Evolutionary conservation across 2,113 vertebrate species (phyloP), one percentile per base, ranked within the genome.

Genomic region (Phylloscopus trochiloides): DNA sequence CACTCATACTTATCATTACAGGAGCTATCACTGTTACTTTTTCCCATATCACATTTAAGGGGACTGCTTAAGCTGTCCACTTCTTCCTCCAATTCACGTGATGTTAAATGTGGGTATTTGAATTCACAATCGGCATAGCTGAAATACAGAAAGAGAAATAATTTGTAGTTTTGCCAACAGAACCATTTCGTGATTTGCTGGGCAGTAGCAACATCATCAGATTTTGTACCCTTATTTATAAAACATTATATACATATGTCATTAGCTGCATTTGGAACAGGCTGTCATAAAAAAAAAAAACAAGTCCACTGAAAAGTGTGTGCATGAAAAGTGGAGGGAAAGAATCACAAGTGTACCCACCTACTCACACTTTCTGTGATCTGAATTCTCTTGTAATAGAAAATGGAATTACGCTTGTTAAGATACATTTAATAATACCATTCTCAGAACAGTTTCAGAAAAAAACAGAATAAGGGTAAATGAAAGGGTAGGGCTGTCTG

Each of bases 1-100:
- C 82, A 91, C 96, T 97, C 89, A 78, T 17, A 77, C 58, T 94
- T 94, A 92, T 86, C 89, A 0, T 95, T 92, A n/a, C 59, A 71
- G 63, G 63, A 85, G 43, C 47, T 77, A 72, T 51, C 75, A 68
- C 45, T 58, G 14, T 47, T 90, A 66, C 62, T 82, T 92, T 79
- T 67, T 3, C 36, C 50, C 24, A 14, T 81, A 62, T 38, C 55
- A 31, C 74, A 45, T 84, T 88, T 80, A 88, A 91, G 48, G 45
- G 57, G 15, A 31, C 21, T 66, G 13, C 65, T 95, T 92, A 84
- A 87, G 66, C 74, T 66, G 74, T 6, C 7, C 32, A 79, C 42
- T 71, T 79, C 58, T 45, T 82, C 21, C 50, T 42, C 18, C n/a
- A 79, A 1, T 88, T 83, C 26, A 70, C 80, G 22, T 66, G 48